These are phyloP conservation scores for Leuciscus idus DNA, from an alignment of 2,113 vertebrate species.

Conservation along the genomic window DNA sequence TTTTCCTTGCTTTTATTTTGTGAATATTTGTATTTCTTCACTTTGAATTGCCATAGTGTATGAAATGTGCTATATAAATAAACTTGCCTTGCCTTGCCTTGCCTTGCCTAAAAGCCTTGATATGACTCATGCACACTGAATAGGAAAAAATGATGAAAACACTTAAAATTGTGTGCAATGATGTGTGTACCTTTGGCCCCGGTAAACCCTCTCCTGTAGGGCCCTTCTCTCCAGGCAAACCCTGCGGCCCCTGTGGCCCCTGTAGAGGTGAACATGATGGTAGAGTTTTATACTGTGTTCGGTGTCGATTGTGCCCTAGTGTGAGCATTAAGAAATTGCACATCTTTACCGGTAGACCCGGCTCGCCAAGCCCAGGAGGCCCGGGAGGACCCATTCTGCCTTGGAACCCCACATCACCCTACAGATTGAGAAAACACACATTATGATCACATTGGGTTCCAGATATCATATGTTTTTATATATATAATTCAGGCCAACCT, in stretches of 20 bases:
- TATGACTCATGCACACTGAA: neutral
- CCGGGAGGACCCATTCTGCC: conserved; percentile 82
- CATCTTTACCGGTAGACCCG: conserved; percentile 79
- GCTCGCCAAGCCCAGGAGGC: conserved; percentile 82
- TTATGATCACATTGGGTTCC: neutral
- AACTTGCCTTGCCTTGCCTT: too few species aligned
- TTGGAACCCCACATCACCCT: conserved; percentile 84
- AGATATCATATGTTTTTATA: neutral
- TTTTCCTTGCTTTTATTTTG: too few species aligned
- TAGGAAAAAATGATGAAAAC: neutral
- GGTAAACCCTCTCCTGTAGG: conserved; percentile 84
- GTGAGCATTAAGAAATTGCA: neutral
- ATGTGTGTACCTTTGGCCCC: conserved; percentile 82
- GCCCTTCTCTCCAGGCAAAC: conserved; percentile 86
- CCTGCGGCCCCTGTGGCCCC: conserved; percentile 89
- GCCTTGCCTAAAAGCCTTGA: neutral
- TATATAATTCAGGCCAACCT: conserved; percentile 72
- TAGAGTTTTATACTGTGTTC: neutral
- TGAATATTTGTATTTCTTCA: too few species aligned
- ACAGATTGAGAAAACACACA: conserved; percentile 20
- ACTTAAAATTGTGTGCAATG: neutral
- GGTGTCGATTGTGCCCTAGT: neutral
- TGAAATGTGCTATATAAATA: too few species aligned
- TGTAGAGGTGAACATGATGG: conserved; percentile 59
- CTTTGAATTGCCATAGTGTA: too few species aligned